Evolutionary conservation across 2,888 invertebrate species (phyloP).

Genomic region (Apamea monoglypha): DNA sequence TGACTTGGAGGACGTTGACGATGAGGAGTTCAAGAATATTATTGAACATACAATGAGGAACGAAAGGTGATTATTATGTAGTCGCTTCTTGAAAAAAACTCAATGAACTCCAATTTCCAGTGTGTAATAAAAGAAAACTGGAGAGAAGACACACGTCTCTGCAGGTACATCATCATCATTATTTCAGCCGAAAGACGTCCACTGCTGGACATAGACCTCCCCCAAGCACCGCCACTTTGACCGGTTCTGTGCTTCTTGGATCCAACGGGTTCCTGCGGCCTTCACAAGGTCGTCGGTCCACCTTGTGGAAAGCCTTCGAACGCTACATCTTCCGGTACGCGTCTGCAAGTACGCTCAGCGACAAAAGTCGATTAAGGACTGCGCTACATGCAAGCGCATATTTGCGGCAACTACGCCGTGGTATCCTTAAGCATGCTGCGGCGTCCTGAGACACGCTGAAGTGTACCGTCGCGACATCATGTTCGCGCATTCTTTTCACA

Average conservation of each 20-base stretch:
- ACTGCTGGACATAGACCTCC: no score
- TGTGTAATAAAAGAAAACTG: background rate
- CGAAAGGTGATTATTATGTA: conserved; percentile 14
- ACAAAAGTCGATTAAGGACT: background rate
- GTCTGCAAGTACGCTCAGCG: no score
- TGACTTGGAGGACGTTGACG: conserved; percentile 23
- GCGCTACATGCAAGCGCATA: no score
- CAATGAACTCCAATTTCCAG: background rate
- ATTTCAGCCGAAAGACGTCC: no score
- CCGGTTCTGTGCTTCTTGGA: no score
- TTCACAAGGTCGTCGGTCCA: no score
- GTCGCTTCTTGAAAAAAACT: background rate
- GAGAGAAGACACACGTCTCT: background rate
- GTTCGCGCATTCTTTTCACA: background rate
- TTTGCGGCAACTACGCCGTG: no score
- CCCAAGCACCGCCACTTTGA: no score
- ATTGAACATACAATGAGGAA: conserved; percentile 42
- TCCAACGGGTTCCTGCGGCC: no score
- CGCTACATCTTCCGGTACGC: no score
- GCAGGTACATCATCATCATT: no score
- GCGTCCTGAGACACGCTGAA: background rate
- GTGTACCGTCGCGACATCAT: background rate
- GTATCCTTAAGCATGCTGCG: background rate
- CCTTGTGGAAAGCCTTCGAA: no score
- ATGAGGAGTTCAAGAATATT: conserved; percentile 28